Evolutionary conservation across 2,888 invertebrate species (phyloP).

Genomic region (Tryphoninae sp.): DNA sequence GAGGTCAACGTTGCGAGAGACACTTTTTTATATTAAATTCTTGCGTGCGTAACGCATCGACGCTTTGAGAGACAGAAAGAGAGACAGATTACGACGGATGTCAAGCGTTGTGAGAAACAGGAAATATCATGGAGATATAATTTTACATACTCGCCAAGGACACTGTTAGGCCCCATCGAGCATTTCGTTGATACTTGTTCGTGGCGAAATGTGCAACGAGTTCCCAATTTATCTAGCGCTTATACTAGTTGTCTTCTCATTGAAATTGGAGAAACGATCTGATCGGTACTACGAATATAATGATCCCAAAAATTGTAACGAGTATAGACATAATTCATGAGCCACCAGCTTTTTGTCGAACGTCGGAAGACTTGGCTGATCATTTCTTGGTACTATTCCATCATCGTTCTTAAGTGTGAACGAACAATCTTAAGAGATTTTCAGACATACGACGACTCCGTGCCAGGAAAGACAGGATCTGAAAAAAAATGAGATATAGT

Average conservation of each 20-base stretch:
- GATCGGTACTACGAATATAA: constrained; percentile 1
- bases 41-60: constrained; percentile 12
- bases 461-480: too few relatives aligned
- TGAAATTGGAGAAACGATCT: not conserved
- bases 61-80: constrained; percentile 2
- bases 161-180: not conserved
- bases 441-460: too few relatives aligned
- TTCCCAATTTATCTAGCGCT: too few relatives aligned
- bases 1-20: constrained; percentile 57
- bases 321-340: constrained; percentile 21
- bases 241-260: too few relatives aligned
- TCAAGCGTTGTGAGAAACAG: constrained; percentile 34
- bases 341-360: constrained; percentile 7
- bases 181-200: not conserved
- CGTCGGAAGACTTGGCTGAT: not conserved
- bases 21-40: constrained; percentile 28
- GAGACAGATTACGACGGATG: constrained; percentile 31
- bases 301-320: not conserved
- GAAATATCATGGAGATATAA: constrained; percentile 30
- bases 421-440: too few relatives aligned
- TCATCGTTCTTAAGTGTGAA: constrained; percentile 1
- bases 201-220: too few relatives aligned
- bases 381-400: constrained; percentile 42
- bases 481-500: too few relatives aligned
- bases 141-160: constrained; percentile 34